A percentile compares a stretch with the other conserved stretches of the same genome.
Conservation (phyloP, 2,888 invertebrate species). For the Watsonalla binaria region DNA sequence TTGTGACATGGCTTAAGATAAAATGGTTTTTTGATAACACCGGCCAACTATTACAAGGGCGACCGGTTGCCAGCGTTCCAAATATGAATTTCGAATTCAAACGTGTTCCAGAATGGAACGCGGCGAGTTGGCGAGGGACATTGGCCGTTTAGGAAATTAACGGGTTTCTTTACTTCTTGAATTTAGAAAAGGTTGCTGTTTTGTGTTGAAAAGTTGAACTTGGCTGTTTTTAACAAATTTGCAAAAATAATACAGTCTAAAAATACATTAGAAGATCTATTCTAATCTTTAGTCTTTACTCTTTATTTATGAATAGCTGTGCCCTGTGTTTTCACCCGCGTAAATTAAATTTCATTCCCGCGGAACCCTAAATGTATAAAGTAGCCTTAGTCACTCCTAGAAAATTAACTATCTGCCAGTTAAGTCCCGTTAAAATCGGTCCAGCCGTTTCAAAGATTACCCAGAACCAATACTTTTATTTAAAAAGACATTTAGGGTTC, state of each 20-base stretch:
- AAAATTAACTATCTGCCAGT: no score
- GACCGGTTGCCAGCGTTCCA: slow-evolving; percentile 73
- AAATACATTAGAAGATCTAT: no score
- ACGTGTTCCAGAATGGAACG: slow-evolving; percentile 64
- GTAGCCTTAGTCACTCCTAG: no score
- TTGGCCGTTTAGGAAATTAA: slow-evolving; percentile 29
- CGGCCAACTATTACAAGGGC: slow-evolving; percentile 78
- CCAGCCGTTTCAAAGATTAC: no score
- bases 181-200: slow-evolving; percentile 7
- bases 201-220: not conserved
- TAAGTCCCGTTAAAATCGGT: no score
- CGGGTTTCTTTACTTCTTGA: slow-evolving; percentile 13
- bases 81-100: slow-evolving; percentile 72
- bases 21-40: slow-evolving; percentile 68
- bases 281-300: no score
- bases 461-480: no score
- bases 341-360: no score
- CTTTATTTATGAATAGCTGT: no score
- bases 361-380: no score
- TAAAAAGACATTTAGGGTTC: no score
- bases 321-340: no score
- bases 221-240: not conserved
- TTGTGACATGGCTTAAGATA: slow-evolving; percentile 45
- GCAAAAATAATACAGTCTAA: not conserved
- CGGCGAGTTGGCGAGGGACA: slow-evolving; percentile 24